Base-by-base conservation (phyloP, 2,888 invertebrate species). In the Bellardia bayeri region DNA sequence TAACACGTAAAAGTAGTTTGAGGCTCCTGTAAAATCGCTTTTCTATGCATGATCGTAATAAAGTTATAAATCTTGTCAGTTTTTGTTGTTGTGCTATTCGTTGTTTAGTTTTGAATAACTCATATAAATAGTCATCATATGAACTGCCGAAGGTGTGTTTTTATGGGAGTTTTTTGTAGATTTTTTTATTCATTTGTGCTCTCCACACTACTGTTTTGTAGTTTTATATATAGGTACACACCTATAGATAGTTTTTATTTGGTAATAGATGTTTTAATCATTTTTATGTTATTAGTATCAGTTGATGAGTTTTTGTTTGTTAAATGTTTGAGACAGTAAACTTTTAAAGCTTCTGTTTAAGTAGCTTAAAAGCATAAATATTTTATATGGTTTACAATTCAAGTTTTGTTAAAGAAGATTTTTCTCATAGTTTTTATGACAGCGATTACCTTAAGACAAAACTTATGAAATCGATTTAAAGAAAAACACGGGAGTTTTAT, bases 31-130 rank as follows among this genome's bases (percentile, higher is more conserved):
- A 87, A 87, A 84, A 87, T 84, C 78, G 87, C 45, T 87, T 87
- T 85, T 78, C 81, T 69, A 87, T 84, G 87, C 87, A 78, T 84
- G 84, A 84, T 78, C 42, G 82, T 82, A 87, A 87, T 87, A 87
- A 87, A 87, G 87, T 87, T 87, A 85, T 87, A 87, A 87, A 87
- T 87, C 87, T 87, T 85, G 84, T 87, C 84, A 74, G 87, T 51
- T 71, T 40, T 75, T 45, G 40, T 42, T 78, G 37, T 37, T 23
- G 5, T 37, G 40, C 49, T 66, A 66, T 61, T 51, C 23, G 56
- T 54, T 81, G 37, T 56, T 63, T 30, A 58, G n/a, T 74, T 72
- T 84, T 76, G 68, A 76, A 80, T 78, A 71, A 71, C 58, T 83
- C 78, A 85, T 72, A 68, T 54, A 58, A 82, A 82, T 82, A 87